Conservation (phyloP, 2,113 vertebrate genomes). For the Ammodytes marinus region DNA sequence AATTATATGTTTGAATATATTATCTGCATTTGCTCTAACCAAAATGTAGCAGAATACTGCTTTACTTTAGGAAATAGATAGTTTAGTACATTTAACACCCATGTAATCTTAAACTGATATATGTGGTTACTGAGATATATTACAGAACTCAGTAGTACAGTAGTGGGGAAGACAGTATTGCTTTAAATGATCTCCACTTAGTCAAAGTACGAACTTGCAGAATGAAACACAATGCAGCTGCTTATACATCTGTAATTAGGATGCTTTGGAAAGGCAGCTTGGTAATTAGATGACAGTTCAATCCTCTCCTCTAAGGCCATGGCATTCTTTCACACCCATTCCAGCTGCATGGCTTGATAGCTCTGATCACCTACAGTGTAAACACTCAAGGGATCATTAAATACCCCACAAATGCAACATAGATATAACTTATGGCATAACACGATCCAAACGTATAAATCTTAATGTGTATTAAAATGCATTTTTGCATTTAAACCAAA, state of each 20-base stretch:
- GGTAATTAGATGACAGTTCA: slow-evolving; percentile 76
- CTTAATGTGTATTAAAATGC: neutral
- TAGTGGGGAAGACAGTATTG: neutral
- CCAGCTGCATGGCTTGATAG: slow-evolving; percentile 59
- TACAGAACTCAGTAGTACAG: neutral
- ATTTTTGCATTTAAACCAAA: neutral
- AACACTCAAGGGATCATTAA: slow-evolving; percentile 1
- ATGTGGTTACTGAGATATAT: neutral
- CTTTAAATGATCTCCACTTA: slow-evolving; percentile 34
- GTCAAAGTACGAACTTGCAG: slow-evolving; percentile 30
- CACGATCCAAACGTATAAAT: neutral
- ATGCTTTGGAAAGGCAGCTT: slow-evolving; percentile 62
- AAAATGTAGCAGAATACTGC: neutral
- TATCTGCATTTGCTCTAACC: neutral
- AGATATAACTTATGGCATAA: slow-evolving; percentile 3
- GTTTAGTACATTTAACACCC: neutral
- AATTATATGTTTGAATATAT: neutral
- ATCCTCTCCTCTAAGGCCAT: slow-evolving; percentile 55
- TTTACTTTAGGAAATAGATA: neutral
- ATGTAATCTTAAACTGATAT: neutral
- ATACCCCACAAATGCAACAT: neutral
- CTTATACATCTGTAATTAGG: slow-evolving; percentile 69
- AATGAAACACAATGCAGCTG: slow-evolving; percentile 69
- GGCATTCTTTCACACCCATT: slow-evolving; percentile 49
- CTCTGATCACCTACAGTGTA: neutral